Evolutionary conservation across 1,140 invertebrate species (phyloP).

Genomic region (Anagrus nilaparvatae): DNA sequence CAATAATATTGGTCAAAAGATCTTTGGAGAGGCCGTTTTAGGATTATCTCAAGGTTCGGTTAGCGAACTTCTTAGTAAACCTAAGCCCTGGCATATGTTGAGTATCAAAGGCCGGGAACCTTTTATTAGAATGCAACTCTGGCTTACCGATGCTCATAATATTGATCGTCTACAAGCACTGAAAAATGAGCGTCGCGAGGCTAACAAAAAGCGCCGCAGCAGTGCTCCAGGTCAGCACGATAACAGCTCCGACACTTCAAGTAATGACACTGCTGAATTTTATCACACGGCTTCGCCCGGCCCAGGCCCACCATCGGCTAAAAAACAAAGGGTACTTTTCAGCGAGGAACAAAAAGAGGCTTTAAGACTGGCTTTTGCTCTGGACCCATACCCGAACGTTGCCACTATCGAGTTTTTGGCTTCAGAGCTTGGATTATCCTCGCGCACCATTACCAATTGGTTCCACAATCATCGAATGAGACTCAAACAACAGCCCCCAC

Average conservation of each 20-base stretch:
- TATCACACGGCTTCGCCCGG: conserved; percentile 77
- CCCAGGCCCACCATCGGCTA: conserved; percentile 65
- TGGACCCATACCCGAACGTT: conserved; percentile 94
- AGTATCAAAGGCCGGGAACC: conserved; percentile 97
- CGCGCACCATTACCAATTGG: conserved; percentile 97
- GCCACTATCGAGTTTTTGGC: conserved; percentile 92
- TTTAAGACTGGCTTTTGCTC: conserved; percentile 79
- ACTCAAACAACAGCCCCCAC: conserved; percentile 79
- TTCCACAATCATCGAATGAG: conserved; percentile 99
- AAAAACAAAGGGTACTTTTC: conserved; percentile 89
- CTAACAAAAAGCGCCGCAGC: conserved; percentile 74
- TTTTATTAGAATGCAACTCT: conserved; percentile 96
- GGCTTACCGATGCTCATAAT: conserved; percentile 90
- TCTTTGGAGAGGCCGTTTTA: conserved; percentile 93
- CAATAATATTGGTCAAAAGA: conserved; percentile 97
- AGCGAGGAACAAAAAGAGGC: conserved; percentile 98
- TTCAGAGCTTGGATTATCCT: conserved; percentile 80
- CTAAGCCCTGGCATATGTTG: conserved; percentile 98
- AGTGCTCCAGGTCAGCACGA: conserved; percentile 72
- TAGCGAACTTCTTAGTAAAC: conserved; percentile 92
- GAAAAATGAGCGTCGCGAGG: conserved; percentile 82
- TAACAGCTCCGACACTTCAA: conserved; percentile 76
- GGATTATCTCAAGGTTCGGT: conserved; percentile 95
- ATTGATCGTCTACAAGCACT: conserved; percentile 76
- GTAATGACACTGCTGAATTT: conserved; percentile 80